Evolutionary conservation across 2,797 vertebrate genomes (phyloP).

Genomic region (Champsocephalus gunnari): DNA sequence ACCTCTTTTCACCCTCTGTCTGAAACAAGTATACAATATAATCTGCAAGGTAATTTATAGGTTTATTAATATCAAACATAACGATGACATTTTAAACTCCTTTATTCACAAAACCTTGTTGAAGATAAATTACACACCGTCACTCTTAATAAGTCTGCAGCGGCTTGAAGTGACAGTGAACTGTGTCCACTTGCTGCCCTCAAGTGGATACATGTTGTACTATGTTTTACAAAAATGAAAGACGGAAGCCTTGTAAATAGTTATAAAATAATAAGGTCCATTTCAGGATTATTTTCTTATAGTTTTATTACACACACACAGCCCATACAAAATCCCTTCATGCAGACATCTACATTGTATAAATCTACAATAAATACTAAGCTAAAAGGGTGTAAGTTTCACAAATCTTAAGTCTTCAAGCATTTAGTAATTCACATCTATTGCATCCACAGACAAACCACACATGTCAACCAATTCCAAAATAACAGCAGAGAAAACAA

Average conservation of each 20-base stretch:
- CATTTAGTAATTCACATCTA: not conserved
- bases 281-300: not conserved
- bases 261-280: not conserved
- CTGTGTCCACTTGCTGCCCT: conserved; percentile 34
- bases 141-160: too few species aligned
- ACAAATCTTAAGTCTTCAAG: not conserved
- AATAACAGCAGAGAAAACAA: too few species aligned
- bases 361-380: not conserved
- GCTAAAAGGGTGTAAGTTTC: not conserved
- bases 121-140: too few species aligned
- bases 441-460: not conserved
- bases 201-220: conserved; percentile 21
- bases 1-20: too few species aligned
- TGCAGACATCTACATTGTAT: not conserved
- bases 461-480: not conserved
- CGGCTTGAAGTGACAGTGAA: not conserved
- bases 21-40: not conserved
- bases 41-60: too few species aligned
- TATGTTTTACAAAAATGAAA: not conserved
- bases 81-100: too few species aligned
- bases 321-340: not conserved
- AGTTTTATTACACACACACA: conserved; percentile 12
- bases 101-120: too few species aligned
- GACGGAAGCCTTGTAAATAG: not conserved
- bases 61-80: too few species aligned